Percentiles rank a stretch among this genome's conserved stretches.
Conservation (phyloP, 2,797 vertebrate species). For the Vipera latastei region DNA sequence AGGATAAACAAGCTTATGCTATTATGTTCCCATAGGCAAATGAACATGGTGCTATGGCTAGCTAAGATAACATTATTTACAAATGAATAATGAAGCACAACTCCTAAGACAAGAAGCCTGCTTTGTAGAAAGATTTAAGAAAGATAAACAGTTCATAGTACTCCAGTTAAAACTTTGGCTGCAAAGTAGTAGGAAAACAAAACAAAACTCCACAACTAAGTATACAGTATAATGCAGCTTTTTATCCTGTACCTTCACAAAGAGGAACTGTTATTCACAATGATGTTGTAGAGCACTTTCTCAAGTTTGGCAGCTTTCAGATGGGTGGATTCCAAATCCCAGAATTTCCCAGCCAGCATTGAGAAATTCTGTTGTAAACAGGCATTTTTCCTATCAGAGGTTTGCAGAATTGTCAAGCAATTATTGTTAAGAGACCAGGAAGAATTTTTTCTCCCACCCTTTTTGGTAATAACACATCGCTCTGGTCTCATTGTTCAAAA, state of each 20-base stretch:
- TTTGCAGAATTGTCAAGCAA: conserved; percentile 30
- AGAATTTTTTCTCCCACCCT: neutral
- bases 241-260: conserved; percentile 25
- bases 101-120: neutral
- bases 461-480: conserved; percentile 28
- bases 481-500: conserved; percentile 47
- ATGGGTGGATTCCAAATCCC: neutral
- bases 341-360: neutral
- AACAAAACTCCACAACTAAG: neutral
- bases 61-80: neutral
- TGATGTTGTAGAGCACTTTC: conserved; percentile 13
- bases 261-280: conserved; percentile 33
- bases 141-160: neutral
- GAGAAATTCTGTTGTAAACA: conserved; percentile 10
- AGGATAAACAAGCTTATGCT: neutral
- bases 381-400: conserved; percentile 36
- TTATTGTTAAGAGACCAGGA: conserved; percentile 42
- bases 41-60: neutral
- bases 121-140: neutral
- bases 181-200: neutral
- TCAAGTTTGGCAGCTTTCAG: neutral
- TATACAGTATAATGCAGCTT: conserved; percentile 14
- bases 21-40: neutral
- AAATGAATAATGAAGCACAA: neutral
- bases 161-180: neutral